Evolutionary conservation across 1,140 invertebrate genomes (phyloP).

Genomic region (Pentalonia nigronervosa): DNA sequence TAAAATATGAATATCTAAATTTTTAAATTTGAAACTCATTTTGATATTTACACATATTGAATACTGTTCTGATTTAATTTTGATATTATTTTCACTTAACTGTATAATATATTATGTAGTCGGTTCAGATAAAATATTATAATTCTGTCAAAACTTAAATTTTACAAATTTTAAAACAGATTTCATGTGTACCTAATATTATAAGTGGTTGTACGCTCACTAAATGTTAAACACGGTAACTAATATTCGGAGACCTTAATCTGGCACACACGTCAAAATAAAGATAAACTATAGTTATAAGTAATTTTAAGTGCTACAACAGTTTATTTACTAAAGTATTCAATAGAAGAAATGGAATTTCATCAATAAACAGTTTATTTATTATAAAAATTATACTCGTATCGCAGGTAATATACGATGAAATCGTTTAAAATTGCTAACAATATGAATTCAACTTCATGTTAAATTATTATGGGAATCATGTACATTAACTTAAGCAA

Average conservation of each 20-base stretch:
- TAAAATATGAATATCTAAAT: too few species aligned
- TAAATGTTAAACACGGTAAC: too few species aligned
- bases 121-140: background rate
- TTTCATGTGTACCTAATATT: background rate
- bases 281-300: background rate
- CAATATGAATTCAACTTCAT: background rate
- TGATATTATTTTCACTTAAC: background rate
- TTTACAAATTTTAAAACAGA: background rate
- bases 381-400: background rate
- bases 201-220: background rate
- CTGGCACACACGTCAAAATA: background rate
- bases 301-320: background rate
- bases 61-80: background rate
- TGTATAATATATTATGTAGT: background rate
- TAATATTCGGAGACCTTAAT: too few species aligned
- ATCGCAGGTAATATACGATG: background rate
- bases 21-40: background rate
- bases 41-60: background rate
- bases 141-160: background rate
- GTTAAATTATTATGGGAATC: background rate
- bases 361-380: too few species aligned
- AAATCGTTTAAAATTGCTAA: background rate
- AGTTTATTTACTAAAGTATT: background rate
- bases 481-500: background rate
- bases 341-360: too few species aligned